Evolutionary conservation across 2,113 vertebrate genomes (phyloP).

Genomic region (Agapornis roseicollis): DNA sequence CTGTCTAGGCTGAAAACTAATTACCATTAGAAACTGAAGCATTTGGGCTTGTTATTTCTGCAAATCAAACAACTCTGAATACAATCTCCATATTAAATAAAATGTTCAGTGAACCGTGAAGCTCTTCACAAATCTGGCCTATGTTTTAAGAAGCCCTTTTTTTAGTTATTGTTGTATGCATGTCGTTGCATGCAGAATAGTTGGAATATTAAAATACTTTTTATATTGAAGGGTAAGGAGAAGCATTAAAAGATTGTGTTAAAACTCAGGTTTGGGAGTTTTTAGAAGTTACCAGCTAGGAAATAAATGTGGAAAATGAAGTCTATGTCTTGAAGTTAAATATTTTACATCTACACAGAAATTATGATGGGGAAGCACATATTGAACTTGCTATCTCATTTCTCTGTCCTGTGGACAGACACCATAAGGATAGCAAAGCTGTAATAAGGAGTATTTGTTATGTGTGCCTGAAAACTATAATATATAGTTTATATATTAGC

Average conservation of each 20-base stretch:
- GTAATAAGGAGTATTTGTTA: background rate
- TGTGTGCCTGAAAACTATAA: background rate
- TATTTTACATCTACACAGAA: background rate
- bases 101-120: slow-evolving; percentile 65
- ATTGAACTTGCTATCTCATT: background rate
- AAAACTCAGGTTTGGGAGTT: background rate
- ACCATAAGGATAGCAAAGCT: background rate
- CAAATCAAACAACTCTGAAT: slow-evolving; percentile 77
- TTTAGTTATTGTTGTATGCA: slow-evolving; percentile 13
- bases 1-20: slow-evolving; percentile 84
- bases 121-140: slow-evolving; percentile 53
- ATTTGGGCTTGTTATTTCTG: slow-evolving; percentile 80
- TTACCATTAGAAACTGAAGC: slow-evolving; percentile 80
- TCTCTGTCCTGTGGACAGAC: background rate
- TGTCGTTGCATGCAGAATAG: slow-evolving; percentile 31
- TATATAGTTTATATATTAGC: background rate
- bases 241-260: background rate
- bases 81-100: slow-evolving; percentile 76
- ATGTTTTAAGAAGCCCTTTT: slow-evolving; percentile 50
- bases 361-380: background rate
- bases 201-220: slow-evolving; percentile 35
- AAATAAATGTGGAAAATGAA: background rate
- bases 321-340: background rate
- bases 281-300: background rate
- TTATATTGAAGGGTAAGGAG: background rate